phyloP scores from a whole-genome alignment of 1,140 invertebrate species.

The Meloidogyne chitwoodi region DNA sequence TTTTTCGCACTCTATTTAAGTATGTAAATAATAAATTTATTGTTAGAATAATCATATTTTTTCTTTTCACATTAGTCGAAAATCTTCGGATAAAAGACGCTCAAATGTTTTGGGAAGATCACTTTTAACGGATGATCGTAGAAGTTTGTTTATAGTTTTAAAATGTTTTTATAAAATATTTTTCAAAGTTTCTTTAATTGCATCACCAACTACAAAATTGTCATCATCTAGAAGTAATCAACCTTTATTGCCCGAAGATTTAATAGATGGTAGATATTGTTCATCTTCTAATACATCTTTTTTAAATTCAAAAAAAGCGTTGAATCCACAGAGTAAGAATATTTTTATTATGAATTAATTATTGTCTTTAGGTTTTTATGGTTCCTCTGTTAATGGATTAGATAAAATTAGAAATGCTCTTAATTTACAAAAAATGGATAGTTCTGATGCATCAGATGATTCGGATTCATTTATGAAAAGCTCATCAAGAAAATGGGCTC shows the following conservation, averaged over 20 bases:
- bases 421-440: not conserved
- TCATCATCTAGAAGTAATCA: not conserved
- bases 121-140: not conserved
- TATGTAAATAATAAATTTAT: not conserved
- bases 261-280: not conserved
- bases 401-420: not conserved
- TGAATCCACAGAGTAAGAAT: not conserved
- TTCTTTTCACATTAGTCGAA: not conserved
- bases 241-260: not conserved
- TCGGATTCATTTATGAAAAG: not conserved
- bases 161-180: not conserved
- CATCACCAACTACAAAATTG: not conserved
- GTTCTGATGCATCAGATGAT: not conserved
- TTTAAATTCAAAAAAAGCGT: not conserved
- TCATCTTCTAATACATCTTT: not conserved
- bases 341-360: not conserved
- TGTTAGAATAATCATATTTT: not conserved
- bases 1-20: not conserved
- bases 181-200: not conserved
- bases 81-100: not conserved
- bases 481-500: not conserved
- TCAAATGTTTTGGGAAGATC: not conserved
- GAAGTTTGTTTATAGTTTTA: not conserved
- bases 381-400: not conserved
- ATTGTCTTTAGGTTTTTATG: not conserved